Evolutionary conservation across 2,888 invertebrate species (phyloP).

Genomic region (Allophyes oxyacanthae): DNA sequence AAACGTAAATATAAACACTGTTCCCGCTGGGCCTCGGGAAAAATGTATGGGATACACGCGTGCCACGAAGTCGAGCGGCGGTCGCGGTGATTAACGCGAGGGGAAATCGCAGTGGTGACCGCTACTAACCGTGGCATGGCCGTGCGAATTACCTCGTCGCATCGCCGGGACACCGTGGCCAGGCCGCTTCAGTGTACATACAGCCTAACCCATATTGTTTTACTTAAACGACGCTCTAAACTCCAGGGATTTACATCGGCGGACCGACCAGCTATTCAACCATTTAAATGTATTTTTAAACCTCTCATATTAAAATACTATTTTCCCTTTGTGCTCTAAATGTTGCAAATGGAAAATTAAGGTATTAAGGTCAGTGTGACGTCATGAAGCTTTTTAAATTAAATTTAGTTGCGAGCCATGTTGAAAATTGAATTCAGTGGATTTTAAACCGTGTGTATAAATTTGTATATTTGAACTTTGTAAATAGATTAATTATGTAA

Average conservation of each 20-base stretch:
- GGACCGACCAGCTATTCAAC: conserved; percentile 24
- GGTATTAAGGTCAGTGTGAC: conserved; percentile 11
- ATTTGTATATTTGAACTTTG: conserved; percentile 1
- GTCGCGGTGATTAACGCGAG: no score
- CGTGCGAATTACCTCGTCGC: no score
- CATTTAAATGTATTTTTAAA: conserved; percentile 35
- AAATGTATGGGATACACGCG: no score
- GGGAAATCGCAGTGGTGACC: no score
- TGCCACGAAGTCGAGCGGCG: no score
- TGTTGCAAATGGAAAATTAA: conserved; percentile 18
- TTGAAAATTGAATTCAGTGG: conserved; percentile 13
- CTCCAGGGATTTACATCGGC: conserved; percentile 42
- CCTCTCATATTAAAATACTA: conserved; percentile 24
- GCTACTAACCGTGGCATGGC: no score
- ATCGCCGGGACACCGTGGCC: no score
- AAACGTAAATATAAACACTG: conserved; percentile 15
- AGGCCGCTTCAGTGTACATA: neutral
- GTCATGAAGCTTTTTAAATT: conserved; percentile 25
- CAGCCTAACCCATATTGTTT: conserved; percentile 49
- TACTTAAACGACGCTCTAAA: conserved; percentile 51
- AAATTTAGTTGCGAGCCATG: conserved; percentile 23
- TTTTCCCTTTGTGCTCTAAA: conserved; percentile 9
- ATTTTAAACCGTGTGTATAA: conserved; percentile 11
- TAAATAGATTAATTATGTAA: no score
- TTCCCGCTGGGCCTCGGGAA: no score